Conservation (phyloP, 1,140 invertebrate genomes). For the Bacillus rossius region DNA sequence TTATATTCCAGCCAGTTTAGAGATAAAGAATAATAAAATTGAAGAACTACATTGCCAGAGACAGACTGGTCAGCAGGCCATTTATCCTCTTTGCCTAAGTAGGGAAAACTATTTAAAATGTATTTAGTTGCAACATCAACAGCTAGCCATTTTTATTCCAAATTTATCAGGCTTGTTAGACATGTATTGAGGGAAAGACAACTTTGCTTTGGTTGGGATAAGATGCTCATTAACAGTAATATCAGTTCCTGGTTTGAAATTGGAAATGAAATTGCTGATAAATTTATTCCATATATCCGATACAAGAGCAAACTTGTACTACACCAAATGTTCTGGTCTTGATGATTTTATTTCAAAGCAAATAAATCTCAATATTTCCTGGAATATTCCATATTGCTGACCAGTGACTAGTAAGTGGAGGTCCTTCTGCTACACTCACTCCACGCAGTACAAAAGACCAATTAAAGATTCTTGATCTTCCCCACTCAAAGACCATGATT, state of each 20-base stretch:
- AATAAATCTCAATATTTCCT: constrained; percentile 34
- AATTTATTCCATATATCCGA: constrained; percentile 36
- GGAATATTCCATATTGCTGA: not conserved
- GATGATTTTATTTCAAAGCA: constrained; percentile 36
- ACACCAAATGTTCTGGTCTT: not conserved
- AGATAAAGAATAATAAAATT: not conserved
- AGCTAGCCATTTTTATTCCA: constrained; percentile 36
- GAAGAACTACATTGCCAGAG: constrained; percentile 1
- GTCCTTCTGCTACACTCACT: not conserved
- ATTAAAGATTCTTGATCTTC: too few species aligned
- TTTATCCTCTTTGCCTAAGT: constrained; percentile 33
- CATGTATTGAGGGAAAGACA: constrained; percentile 37
- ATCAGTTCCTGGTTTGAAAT: constrained; percentile 29
- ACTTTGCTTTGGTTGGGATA: constrained; percentile 22
- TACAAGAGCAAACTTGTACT: constrained; percentile 32
- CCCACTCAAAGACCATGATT: too few species aligned
- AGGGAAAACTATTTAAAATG: constrained; percentile 36
- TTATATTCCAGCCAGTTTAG: constrained; percentile 4
- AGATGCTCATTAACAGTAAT: constrained; percentile 26
- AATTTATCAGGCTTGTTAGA: constrained; percentile 39
- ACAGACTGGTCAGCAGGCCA: constrained; percentile 2
- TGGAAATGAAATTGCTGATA: constrained; percentile 34
- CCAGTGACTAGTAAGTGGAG: not conserved
- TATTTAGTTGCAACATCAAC: constrained; percentile 33
- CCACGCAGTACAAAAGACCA: too few species aligned